These are phyloP conservation scores for Diarsia rubi DNA, from an alignment of 2,888 invertebrate species.

Conservation along the genomic window DNA sequence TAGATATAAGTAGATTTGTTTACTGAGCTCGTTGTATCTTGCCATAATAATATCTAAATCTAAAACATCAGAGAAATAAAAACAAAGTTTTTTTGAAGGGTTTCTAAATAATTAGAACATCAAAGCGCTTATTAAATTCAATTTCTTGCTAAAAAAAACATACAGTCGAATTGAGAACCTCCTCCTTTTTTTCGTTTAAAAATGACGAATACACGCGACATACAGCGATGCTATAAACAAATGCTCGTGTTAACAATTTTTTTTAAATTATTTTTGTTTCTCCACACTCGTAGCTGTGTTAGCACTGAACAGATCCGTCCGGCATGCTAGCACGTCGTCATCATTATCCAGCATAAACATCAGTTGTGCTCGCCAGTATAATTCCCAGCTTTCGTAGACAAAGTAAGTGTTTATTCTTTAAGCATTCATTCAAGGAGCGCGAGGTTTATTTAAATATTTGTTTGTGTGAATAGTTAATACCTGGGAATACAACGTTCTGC, in stretches of 20 bases:
- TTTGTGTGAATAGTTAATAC: background rate
- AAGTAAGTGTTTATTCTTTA: slow-evolving; percentile 65
- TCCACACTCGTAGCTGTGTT: slow-evolving; percentile 88
- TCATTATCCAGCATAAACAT: slow-evolving; percentile 64
- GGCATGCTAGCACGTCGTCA: slow-evolving; percentile 68
- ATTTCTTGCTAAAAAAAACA: background rate
- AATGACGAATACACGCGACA: slow-evolving; percentile 1
- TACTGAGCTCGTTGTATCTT: slow-evolving; percentile 36
- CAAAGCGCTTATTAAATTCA: background rate
- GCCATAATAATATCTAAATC: background rate
- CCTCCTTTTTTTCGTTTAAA: too few relatives aligned
- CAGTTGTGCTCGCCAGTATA: slow-evolving; percentile 60
- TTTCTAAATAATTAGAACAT: background rate
- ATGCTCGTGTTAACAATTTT: slow-evolving; percentile 46
- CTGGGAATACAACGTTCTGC: background rate
- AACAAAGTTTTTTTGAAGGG: background rate
- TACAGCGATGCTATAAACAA: slow-evolving; percentile 31
- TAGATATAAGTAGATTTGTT: slow-evolving; percentile 28
- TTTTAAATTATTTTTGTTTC: slow-evolving; percentile 76
- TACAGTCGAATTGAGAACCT: too few relatives aligned
- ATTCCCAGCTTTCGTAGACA: slow-evolving; percentile 56
- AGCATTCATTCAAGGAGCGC: background rate
- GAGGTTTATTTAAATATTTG: slow-evolving; percentile 32
- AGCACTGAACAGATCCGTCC: slow-evolving; percentile 86
- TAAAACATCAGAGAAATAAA: background rate